Base-by-base conservation (phyloP, 2,797 vertebrate species). In the Lacerta bilineata region DNA sequence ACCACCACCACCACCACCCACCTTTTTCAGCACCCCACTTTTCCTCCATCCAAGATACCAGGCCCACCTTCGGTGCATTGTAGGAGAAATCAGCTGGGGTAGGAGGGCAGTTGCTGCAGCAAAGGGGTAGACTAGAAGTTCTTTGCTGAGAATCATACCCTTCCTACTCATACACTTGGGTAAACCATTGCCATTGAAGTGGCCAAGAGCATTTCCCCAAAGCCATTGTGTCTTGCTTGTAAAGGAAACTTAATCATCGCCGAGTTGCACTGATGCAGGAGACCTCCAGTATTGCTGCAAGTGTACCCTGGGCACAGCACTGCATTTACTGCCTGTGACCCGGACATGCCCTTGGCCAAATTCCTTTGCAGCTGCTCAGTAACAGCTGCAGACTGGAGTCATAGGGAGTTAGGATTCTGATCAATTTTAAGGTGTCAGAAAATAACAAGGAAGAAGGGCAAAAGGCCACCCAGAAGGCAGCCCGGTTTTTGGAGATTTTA, bases 321-420 rank as follows among this genome's bases (percentile, higher is more conserved):
- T 78, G 20, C 50, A 66, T 6, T 2, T 18, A 2, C 3, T 59
- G 8, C 20, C 20, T 76, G 25, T 29, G 27, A 71, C 46, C 27
- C 0, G 2, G 20, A 7, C 0, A 11, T 91, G 77, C 50, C 59
- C 27, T 43, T 66, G 82, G 13, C 71, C 89, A 27, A 59, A 25
- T 92, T 91, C 81, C 80, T 69, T 61, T 83, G 77, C 80, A 87
- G n/a, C 66, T 91, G 85, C 75, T 85, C 79, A 39, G 29, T 55
- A 88, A n/a, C 69, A 91, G 66, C 88, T 90, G 85, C 81, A 90
- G 50, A 72, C 59, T 27, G 80, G n/a, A 43, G 84, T 69, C 77
- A 46, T 2, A n/a, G 36, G 71, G 23, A 81, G 72, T 86, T 43
- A 55, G 72, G 59, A 71, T 39, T 90, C 55, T 7, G 50, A 2